Evolutionary conservation across 2,113 vertebrate species (phyloP).

Genomic region (Colossoma macropomum): DNA sequence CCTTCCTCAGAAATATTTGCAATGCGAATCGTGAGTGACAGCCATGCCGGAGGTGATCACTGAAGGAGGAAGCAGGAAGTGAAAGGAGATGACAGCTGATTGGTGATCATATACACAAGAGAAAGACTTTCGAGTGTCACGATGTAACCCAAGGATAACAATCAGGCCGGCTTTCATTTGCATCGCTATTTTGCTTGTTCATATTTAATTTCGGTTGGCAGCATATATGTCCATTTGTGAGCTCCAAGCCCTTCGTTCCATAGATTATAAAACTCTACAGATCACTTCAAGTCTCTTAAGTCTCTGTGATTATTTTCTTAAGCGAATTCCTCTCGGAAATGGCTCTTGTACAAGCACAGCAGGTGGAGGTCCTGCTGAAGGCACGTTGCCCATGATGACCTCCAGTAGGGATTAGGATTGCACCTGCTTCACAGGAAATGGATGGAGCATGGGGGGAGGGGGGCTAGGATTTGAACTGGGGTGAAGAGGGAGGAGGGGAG

Average conservation of each 20-base stretch:
- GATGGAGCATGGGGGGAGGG: constrained; percentile 33
- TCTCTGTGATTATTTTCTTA: constrained; percentile 40
- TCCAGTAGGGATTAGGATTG: constrained; percentile 51
- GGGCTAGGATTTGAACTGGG: constrained; percentile 40
- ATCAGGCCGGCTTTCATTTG: constrained; percentile 35
- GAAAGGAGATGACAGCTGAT: constrained; percentile 45
- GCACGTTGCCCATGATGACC: constrained; percentile 53
- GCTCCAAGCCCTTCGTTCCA: background rate
- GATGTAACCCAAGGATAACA: constrained; percentile 4
- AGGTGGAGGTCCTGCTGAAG: constrained; percentile 56
- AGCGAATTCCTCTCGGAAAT: constrained; percentile 43
- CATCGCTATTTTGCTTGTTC: background rate
- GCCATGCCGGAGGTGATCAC: constrained; percentile 48
- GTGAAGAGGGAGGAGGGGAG: constrained; percentile 28
- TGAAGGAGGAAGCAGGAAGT: constrained; percentile 34
- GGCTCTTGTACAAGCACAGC: constrained; percentile 47
- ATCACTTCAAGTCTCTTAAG: constrained; percentile 2
- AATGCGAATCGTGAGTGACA: constrained; percentile 46
- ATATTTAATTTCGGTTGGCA: background rate
- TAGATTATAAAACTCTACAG: background rate
- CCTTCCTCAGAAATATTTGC: constrained; percentile 46
- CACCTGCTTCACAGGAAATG: constrained; percentile 60
- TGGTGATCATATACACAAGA: constrained; percentile 21
- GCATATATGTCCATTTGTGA: background rate
- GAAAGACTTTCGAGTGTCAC: constrained; percentile 37